Conservation (phyloP, 2,113 vertebrate species). For the Chroicocephalus ridibundus region DNA sequence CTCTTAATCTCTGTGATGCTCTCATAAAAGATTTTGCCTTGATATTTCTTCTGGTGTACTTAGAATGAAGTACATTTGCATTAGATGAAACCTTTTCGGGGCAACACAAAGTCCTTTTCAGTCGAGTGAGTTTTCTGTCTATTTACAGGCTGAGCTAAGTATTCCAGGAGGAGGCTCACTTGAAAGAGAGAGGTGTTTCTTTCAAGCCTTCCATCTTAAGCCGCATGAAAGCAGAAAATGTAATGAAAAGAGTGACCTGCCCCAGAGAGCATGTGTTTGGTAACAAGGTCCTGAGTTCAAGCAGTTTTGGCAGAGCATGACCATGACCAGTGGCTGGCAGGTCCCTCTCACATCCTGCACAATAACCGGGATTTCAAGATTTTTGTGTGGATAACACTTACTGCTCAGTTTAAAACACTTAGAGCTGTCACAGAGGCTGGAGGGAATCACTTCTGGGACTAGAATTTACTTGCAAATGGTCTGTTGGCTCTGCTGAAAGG, state of each 20-base stretch:
- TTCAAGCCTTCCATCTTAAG: not conserved
- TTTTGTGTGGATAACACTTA: not conserved
- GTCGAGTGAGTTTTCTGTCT: not conserved
- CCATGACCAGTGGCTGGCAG: not conserved
- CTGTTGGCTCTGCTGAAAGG: not conserved
- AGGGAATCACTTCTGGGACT: not conserved
- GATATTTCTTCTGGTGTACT: not conserved
- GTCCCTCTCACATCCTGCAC: not conserved
- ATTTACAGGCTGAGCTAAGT: not conserved
- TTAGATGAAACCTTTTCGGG: not conserved
- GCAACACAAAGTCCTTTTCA: slow-evolving; percentile 5
- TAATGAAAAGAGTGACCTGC: not conserved
- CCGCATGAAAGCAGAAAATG: not conserved
- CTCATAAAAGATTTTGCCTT: not conserved
- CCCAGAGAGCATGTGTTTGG: not conserved
- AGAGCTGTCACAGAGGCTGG: not conserved
- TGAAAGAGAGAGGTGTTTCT: not conserved
- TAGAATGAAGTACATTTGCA: not conserved
- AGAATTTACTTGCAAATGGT: not conserved
- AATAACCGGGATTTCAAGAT: not conserved
- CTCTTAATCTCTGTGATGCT: not conserved
- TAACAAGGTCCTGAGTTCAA: not conserved
- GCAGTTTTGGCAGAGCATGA: not conserved
- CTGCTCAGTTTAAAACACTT: not conserved
- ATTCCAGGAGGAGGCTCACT: not conserved